phyloP scores from a whole-genome alignment of 2,797 vertebrate genomes.

The Hypotaenidia okinawae region DNA sequence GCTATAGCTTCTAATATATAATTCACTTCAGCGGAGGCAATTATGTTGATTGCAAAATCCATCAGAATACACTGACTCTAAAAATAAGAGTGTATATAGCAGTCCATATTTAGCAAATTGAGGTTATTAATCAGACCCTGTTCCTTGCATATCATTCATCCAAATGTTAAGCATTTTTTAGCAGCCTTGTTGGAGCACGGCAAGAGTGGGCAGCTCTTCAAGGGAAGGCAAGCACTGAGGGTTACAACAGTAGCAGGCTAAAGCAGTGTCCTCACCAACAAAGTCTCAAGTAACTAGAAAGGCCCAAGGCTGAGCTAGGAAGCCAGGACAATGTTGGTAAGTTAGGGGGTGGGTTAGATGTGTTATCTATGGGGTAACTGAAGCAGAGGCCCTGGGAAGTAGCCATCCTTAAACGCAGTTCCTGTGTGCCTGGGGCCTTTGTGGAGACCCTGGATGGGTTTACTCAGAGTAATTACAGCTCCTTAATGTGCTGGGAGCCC shows the following conservation, averaged over 20 bases:
- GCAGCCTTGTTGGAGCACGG: background rate
- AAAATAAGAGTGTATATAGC: constrained; percentile 38
- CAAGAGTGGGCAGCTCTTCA: background rate
- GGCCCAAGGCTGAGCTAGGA: background rate
- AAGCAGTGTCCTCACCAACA: background rate
- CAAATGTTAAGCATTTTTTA: background rate
- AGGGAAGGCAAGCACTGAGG: background rate
- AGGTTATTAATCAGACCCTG: constrained; percentile 37
- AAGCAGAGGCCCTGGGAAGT: background rate
- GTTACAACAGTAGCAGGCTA: background rate
- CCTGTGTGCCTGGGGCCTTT: background rate
- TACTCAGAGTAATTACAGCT: background rate
- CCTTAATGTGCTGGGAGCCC: background rate
- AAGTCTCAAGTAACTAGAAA: background rate
- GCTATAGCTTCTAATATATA: background rate
- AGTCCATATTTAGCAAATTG: constrained; percentile 44
- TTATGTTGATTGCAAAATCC: constrained; percentile 64
- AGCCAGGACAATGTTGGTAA: background rate
- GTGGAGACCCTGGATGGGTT: background rate
- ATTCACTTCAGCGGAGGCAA: constrained; percentile 46
- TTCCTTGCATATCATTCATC: constrained; percentile 14
- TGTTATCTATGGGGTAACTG: rapidly evolving
- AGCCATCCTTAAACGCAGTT: background rate
- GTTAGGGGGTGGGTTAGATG: background rate
- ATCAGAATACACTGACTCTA: constrained; percentile 29